Percentiles rank a stretch among this genome's conserved stretches.
phyloP scores from a whole-genome alignment of 2,888 invertebrate genomes.

The Baronia brevicornis region DNA sequence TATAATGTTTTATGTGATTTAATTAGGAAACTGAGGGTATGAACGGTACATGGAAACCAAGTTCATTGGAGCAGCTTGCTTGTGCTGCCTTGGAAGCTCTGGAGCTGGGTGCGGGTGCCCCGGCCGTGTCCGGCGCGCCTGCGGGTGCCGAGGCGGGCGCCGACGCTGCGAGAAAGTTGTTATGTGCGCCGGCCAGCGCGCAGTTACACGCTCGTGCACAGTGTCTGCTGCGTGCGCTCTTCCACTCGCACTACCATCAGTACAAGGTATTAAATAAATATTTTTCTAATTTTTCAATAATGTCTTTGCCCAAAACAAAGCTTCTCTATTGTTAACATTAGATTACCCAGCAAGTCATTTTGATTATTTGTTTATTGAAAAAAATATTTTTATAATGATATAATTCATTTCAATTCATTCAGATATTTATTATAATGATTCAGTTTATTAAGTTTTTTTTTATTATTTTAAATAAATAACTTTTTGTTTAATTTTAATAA shows the following conservation, averaged over 20 bases:
- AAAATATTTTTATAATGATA: too few relatives aligned
- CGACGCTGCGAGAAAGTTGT: conserved; percentile 49
- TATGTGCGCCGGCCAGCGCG: conserved; percentile 63
- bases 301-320: too few relatives aligned
- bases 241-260: conserved; percentile 85
- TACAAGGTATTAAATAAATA: conserved; percentile 92
- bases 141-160: conserved; percentile 45
- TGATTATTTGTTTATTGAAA: too few relatives aligned
- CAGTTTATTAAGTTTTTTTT: too few relatives aligned
- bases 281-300: too few relatives aligned
- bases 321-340: too few relatives aligned
- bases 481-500: neutral
- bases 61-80: conserved; percentile 59
- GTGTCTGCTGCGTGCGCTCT: conserved; percentile 86
- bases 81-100: conserved; percentile 63
- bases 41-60: conserved; percentile 52
- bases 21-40: conserved; percentile 46
- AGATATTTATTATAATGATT: too few relatives aligned
- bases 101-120: conserved; percentile 51
- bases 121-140: conserved; percentile 28
- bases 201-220: conserved; percentile 78
- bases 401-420: too few relatives aligned
- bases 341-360: too few relatives aligned
- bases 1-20: neutral
- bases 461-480: too few relatives aligned